Evolutionary conservation across 23 tunicate species (phyloP), one percentile per base, ranked within the genome.

Genomic region (Ascidia mentula): DNA sequence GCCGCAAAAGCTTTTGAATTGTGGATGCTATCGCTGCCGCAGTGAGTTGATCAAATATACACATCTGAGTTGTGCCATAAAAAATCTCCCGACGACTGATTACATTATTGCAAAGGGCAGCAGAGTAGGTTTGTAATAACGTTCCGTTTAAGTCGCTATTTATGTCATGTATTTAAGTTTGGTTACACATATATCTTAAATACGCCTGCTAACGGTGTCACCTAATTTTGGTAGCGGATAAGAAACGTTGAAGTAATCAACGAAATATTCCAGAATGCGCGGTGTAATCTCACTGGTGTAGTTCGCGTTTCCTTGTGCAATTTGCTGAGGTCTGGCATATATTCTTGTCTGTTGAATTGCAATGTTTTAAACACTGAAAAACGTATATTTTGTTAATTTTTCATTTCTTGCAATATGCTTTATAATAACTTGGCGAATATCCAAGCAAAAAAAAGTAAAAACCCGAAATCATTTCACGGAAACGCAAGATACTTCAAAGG

Each of bases 151-250:
- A n/a, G n/a, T n/a, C n/a, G n/a, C n/a, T n/a, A n/a, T 69, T 69
- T 18, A 18, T 15, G 60, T 45, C 60, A 45, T 18, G 18, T 18
- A 45, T 17, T 15, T 45, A 18, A 17, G 17, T 15, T 18, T 15
- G 18, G 18, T 15, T 45, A 18, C 60, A 18, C 60, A n/a, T n/a
- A n/a, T n/a, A n/a, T 15, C 60, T 15, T 15, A 45, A 45, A 15
- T 17, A 15, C 18, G 18, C 60, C 30, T 17, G n/a, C 60, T n/a
- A n/a, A 45, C 17, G 18, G 17, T 18, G 17, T 61, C 18, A 89
- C 95, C 95, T 73, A 89, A 59, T 84, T 89, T 89, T 60, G 84
- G 82, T 7, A 89, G 72, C 26, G 95, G 95, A 60, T 89, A 89
- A 0, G 77, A 32, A 20, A 79, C 79, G 72, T 80, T 53, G 53